Evolutionary conservation across 2,888 invertebrate species (phyloP), one percentile per base, ranked within the genome.

Genomic region (Ecliptopera silaceata): DNA sequence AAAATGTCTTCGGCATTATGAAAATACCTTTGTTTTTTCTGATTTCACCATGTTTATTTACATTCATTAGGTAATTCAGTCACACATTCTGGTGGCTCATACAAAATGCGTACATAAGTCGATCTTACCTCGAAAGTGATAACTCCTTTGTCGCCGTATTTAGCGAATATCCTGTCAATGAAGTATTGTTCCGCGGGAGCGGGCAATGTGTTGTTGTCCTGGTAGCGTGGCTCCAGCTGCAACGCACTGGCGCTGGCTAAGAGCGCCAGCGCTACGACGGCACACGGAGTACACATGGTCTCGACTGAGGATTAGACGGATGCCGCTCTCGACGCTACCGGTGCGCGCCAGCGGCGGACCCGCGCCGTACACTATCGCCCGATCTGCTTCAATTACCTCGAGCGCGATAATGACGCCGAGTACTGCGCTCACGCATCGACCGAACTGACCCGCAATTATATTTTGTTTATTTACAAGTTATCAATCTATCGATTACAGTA

Each of bases 101-200:
- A 20, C n/a, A n/a, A 31, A 31, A n/a, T 6, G 2, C 31, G n/a
- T 3, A 3, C 1, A n/a, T 36, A 36, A 15, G 2, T 15, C 13
- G 36, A 63, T 50, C 87, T 80, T 69, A 92, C 92, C 84, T 93
- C 93, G 65, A 92, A 92, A 20, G 92, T 91, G 70, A 93, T 93
- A 61, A 91, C 79, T 46, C 92, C 92, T 70, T 88, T 86, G 63
- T 91, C 82, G 18, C 93, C 93, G 68, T 93, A 93, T 72, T 93
- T 93, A 68, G 87, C 82, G 72, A 93, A 93, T 70, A 92, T 92
- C 72, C 90, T 87, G 65, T 86, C 80, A 61, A 92, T 88, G 75
- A 92, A 92, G 72, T 88, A 92, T 64, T 82, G 80, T 70, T 92
- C 88, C 0, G 90, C 88, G 22, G 79, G 80, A 31, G 90, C 88